A percentile compares a stretch with the other conserved stretches of the same genome.
phyloP scores from a whole-genome alignment of 2,113 vertebrate species.

The Naja naja region DNA sequence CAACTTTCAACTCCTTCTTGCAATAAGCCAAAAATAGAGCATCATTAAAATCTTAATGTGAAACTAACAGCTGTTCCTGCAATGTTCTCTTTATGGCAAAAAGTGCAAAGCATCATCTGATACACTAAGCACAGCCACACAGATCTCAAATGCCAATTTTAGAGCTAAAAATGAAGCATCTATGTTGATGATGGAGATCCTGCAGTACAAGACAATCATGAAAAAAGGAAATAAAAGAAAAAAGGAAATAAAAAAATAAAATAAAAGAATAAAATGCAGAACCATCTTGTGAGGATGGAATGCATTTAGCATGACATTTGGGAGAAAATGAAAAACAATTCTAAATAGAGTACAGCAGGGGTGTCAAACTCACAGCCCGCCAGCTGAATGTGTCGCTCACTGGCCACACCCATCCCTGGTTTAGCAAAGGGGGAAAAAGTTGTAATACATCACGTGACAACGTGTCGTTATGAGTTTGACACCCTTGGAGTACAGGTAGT shows the following conservation, averaged over 20 bases:
- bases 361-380: too few relatives aligned
- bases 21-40: background rate
- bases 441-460: too few relatives aligned
- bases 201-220: background rate
- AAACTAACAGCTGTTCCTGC: slow-evolving; percentile 3
- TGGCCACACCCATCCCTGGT: too few relatives aligned
- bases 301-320: background rate
- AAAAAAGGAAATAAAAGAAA: background rate
- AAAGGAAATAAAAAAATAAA: too few relatives aligned
- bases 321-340: background rate
- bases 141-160: background rate
- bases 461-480: too few relatives aligned
- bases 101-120: background rate
- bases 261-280: background rate
- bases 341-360: background rate
- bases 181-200: background rate
- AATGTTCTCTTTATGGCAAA: background rate
- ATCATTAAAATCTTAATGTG: background rate
- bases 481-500: background rate
- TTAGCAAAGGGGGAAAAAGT: too few relatives aligned
- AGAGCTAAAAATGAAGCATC: background rate
- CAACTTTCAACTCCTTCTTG: background rate
- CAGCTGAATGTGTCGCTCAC: too few relatives aligned
- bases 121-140: background rate
- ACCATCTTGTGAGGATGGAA: background rate